Evolutionary conservation across 2,888 invertebrate species (phyloP).

Genomic region (Halictus quadricinctus): DNA sequence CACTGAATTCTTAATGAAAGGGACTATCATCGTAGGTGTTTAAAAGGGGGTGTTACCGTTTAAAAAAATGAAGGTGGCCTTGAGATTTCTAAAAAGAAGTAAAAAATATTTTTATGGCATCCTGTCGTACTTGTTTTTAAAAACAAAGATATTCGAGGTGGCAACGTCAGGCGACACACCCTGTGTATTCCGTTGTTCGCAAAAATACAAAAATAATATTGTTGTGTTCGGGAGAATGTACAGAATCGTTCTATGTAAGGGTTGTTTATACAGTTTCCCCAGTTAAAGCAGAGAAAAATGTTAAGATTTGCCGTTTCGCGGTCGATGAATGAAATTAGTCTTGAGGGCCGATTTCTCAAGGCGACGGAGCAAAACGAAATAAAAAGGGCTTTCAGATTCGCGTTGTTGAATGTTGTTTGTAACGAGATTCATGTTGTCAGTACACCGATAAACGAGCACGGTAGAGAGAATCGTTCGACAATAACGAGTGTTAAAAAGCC

Average conservation of each 20-base stretch:
- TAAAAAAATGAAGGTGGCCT: too few relatives aligned
- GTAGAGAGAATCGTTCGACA: background rate
- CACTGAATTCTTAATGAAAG: too few relatives aligned
- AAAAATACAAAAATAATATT: background rate
- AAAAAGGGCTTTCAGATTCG: background rate
- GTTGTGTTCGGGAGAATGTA: background rate
- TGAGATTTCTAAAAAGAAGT: too few relatives aligned
- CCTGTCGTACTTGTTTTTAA: too few relatives aligned
- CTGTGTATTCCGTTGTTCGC: background rate
- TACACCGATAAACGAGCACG: slow-evolving; percentile 3
- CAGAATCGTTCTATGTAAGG: background rate
- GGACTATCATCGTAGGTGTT: too few relatives aligned
- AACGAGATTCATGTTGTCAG: background rate
- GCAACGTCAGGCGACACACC: too few relatives aligned
- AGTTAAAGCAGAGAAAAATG: background rate
- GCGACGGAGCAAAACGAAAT: background rate
- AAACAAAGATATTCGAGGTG: too few relatives aligned
- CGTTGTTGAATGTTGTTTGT: slow-evolving; percentile 1
- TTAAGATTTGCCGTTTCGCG: background rate
- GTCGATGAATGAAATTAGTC: background rate
- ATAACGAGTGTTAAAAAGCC: background rate
- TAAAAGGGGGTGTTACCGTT: too few relatives aligned
- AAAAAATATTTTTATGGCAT: too few relatives aligned
- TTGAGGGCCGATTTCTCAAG: background rate
- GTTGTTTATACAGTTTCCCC: background rate